phyloP scores from a whole-genome alignment of 1,140 invertebrate species.

The Chironomus tepperi region DNA sequence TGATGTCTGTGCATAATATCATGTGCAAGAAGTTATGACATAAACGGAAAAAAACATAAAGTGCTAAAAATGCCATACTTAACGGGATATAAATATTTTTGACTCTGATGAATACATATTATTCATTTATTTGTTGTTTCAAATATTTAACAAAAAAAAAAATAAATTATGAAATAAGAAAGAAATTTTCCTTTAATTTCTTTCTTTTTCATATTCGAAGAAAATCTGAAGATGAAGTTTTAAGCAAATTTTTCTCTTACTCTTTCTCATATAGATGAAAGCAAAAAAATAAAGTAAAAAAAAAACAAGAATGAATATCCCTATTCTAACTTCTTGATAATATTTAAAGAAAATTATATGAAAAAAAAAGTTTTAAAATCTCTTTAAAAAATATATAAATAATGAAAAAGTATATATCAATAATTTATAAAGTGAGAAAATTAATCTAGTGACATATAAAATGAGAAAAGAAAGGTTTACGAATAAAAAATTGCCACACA shows the following conservation, averaged over 20 bases:
- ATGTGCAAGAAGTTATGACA: neutral
- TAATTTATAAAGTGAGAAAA: conserved; percentile 10
- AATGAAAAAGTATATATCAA: conserved; percentile 10
- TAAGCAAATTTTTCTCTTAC: no score
- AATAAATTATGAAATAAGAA: no score
- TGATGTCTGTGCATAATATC: neutral
- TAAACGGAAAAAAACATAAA: neutral
- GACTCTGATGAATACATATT: no score
- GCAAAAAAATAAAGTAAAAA: no score
- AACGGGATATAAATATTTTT: no score
- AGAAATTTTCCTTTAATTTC: no score
- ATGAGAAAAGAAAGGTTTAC: neutral
- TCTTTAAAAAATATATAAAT: neutral
- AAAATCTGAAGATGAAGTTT: no score
- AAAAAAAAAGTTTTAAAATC: neutral
- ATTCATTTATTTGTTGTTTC: no score
- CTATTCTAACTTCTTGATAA: neutral
- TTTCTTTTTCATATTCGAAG: no score
- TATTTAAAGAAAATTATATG: conserved; percentile 15
- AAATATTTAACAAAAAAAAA: no score
- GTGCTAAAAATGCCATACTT: neutral
- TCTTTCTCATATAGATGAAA: no score
- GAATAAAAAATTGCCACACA: neutral
- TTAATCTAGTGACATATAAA: conserved; percentile 8
- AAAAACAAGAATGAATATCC: neutral